Percentiles rank a stretch among this genome's conserved stretches.
Evolutionary conservation across 2,888 invertebrate genomes (phyloP).

Genomic region (Cyaniris semiargus): DNA sequence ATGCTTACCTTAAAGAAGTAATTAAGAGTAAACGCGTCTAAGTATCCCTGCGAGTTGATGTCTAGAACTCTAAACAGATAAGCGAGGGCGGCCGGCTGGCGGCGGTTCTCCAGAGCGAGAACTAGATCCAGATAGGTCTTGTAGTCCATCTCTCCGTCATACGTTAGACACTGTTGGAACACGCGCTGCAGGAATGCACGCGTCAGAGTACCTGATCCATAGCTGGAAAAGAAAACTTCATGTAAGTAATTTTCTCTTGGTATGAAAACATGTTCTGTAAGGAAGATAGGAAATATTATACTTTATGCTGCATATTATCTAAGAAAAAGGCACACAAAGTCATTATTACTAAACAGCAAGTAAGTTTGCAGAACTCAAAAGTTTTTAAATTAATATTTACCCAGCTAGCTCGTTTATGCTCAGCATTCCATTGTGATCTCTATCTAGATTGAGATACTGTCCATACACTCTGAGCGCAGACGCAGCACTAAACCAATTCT

Average conservation of each 20-base stretch:
- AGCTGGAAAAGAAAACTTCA: slow-evolving; percentile 52
- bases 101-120: slow-evolving; percentile 93
- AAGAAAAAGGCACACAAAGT: no score
- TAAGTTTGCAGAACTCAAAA: neutral
- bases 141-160: slow-evolving; percentile 97
- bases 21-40: slow-evolving; percentile 94
- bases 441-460: slow-evolving; percentile 95
- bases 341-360: no score
- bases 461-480: slow-evolving; percentile 95
- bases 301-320: no score
- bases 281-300: no score
- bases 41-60: slow-evolving; percentile 91
- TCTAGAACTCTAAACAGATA: slow-evolving; percentile 96
- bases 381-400: slow-evolving; percentile 60
- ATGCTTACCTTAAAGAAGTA: slow-evolving; percentile 90
- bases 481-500: slow-evolving; percentile 95
- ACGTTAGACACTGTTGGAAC: slow-evolving; percentile 97
- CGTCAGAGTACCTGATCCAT: slow-evolving; percentile 95
- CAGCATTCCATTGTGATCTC: slow-evolving; percentile 97
- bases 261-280: no score
- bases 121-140: slow-evolving; percentile 98
- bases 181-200: slow-evolving; percentile 94
- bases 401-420: slow-evolving; percentile 93
- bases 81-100: slow-evolving; percentile 94
- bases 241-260: neutral